Base-by-base conservation (phyloP, 2,888 invertebrate genomes). In the Dascillus cervinus region DNA sequence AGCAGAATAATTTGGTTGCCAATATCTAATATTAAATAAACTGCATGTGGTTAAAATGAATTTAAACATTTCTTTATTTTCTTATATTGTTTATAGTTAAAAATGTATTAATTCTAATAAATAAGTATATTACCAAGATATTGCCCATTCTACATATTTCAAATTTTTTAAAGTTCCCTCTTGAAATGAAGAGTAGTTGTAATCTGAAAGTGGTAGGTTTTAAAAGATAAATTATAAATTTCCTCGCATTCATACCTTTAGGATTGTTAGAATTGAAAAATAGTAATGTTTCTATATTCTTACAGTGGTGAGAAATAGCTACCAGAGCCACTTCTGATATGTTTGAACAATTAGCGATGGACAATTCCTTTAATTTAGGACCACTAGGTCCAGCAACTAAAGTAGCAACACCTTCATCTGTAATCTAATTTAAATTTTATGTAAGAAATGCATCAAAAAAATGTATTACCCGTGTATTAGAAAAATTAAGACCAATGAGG, bases 381-480 rank as follows among this genome's bases (percentile, higher is more conserved):
- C 55, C 53, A 44, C 50, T 56, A 6, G 47, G 39, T 27, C 59
- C 56, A 35, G 46, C 37, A 6, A 56, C 50, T 9, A 62, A 43
- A 9, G 27, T 29, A 17, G 43, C 28, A 14, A 64, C 50, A 10
- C 62, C 64, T 13, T 49, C 31, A 43, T 60, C 54, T 12, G 52
- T 52, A 15, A 63, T 46, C 64, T 63, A 39, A 29, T 10, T 22
- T 27, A 29, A 3, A 20, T 24, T 4, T 12, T 13, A 24, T 12
- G 12, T 10, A 3, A 26, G n/a, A 4, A 19, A 32, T 26, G 24
- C 6, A 11, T 17, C 8, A 3, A 6, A 23, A 3, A 36, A 15
- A 25, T 29, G 22, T 32, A 30, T 47, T 53, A 65, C 66, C 49
- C 58, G 50, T 11, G 66, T 60, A 13, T 51, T 46, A 3, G 63